Conservation (phyloP, 1,140 invertebrate species). For the Drosophila kepulauana region DNA sequence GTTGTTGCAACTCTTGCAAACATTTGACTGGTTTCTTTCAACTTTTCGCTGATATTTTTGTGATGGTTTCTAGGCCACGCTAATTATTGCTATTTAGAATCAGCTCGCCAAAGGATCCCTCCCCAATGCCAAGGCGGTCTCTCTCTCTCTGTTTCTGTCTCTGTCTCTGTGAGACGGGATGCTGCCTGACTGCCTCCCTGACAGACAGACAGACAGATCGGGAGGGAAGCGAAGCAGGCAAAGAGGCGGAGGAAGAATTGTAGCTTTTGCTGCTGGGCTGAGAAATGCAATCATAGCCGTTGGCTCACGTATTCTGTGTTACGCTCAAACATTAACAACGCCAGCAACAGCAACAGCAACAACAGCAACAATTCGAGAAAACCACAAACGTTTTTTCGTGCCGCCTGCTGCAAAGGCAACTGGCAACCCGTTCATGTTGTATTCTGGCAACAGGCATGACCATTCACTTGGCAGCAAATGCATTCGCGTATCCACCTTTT, state of each 20-base stretch:
- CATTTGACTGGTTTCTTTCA: constrained; percentile 46
- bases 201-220: neutral
- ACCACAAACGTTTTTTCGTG: constrained; percentile 80
- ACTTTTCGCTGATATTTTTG: constrained; percentile 36
- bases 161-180: constrained; percentile 3
- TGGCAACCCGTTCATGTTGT: constrained; percentile 58
- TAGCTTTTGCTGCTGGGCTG: constrained; percentile 51
- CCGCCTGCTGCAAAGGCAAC: constrained; percentile 52
- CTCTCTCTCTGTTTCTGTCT: neutral
- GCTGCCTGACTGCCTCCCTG: constrained; percentile 1
- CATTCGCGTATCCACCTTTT: neutral
- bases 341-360: constrained; percentile 58
- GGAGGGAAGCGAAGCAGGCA: neutral
- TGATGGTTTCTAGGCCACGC: constrained; percentile 82
- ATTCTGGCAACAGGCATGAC: constrained; percentile 62
- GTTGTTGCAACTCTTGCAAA: constrained; percentile 29
- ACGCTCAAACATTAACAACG: constrained; percentile 80
- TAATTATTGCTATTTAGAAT: constrained; percentile 83
- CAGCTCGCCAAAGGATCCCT: constrained; percentile 40
- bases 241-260: neutral
- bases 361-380: constrained; percentile 43
- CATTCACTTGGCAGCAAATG: constrained; percentile 49
- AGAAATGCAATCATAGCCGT: constrained; percentile 79
- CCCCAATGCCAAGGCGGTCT: constrained; percentile 27
- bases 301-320: constrained; percentile 83